These are phyloP conservation scores for Ailuropoda melanoleuca DNA, from an alignment of 2,113 vertebrate species.

Conservation along the genomic window DNA sequence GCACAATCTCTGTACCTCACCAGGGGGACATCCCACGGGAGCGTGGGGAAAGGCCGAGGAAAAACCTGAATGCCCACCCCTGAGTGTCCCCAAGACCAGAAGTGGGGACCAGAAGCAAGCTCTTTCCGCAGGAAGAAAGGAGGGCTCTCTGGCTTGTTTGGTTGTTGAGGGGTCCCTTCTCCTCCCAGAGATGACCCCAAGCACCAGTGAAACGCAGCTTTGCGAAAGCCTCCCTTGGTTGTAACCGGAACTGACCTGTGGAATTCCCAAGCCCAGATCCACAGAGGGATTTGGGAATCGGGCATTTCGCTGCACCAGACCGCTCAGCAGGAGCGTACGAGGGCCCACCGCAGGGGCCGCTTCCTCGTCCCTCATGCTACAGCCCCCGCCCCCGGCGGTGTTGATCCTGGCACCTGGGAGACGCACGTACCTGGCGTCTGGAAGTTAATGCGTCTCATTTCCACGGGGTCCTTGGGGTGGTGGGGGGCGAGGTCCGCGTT, in stretches of 20 bases:
- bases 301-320: rapidly evolving
- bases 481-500: constrained; percentile 95
- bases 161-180: background rate
- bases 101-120: background rate
- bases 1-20: background rate
- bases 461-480: constrained; percentile 97
- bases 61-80: background rate
- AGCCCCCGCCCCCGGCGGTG: rapidly evolving
- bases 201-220: background rate
- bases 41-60: background rate
- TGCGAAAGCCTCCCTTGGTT: rapidly evolving
- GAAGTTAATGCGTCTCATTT: constrained; percentile 99
- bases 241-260: rapidly evolving
- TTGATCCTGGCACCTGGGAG: rapidly evolving
- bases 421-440: constrained; percentile 93
- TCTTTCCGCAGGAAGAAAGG: background rate
- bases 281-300: rapidly evolving
- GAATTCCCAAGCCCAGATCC: background rate
- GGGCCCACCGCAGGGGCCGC: rapidly evolving
- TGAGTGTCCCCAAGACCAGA: rapidly evolving
- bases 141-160: background rate
- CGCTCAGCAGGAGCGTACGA: rapidly evolving
- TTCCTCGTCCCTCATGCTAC: background rate
- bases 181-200: background rate
- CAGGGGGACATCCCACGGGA: background rate